phyloP scores from a whole-genome alignment of 2,888 invertebrate species.

The Sphaerophoria taeniata region DNA sequence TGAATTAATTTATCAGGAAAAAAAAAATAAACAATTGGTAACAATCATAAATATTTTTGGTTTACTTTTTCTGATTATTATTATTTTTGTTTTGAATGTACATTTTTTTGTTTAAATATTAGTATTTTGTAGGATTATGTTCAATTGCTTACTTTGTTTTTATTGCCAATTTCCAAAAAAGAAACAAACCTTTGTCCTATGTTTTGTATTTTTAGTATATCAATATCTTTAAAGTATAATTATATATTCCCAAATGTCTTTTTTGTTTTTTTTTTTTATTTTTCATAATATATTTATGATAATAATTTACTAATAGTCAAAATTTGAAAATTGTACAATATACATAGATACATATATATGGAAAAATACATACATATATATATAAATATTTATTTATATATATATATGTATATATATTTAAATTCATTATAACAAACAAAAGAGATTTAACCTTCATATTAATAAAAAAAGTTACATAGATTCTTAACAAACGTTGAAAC shows the following conservation, averaged over 20 bases:
- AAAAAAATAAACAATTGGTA: slow-evolving; percentile 28
- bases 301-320: slow-evolving; percentile 65
- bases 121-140: slow-evolving; percentile 40
- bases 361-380: slow-evolving; percentile 65
- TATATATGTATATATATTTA: slow-evolving; percentile 49
- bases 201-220: slow-evolving; percentile 57
- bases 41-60: slow-evolving; percentile 41
- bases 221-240: slow-evolving; percentile 46
- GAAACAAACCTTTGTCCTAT: slow-evolving; percentile 54
- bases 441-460: slow-evolving; percentile 26
- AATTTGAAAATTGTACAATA: slow-evolving; percentile 72
- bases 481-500: slow-evolving; percentile 14
- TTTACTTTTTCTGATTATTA: slow-evolving; percentile 43
- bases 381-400: slow-evolving; percentile 59
- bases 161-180: slow-evolving; percentile 53
- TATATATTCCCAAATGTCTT: not conserved
- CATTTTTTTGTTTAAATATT: slow-evolving; percentile 23
- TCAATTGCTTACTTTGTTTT: slow-evolving; percentile 44
- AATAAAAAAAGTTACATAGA: not conserved
- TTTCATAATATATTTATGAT: slow-evolving; percentile 22
- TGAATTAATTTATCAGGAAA: slow-evolving; percentile 34
- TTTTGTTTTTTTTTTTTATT: slow-evolving; percentile 16
- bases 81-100: slow-evolving; percentile 43
- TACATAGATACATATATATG: slow-evolving; percentile 72
- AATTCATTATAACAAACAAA: slow-evolving; percentile 49